Evolutionary conservation across 2,113 vertebrate species (phyloP), one percentile per base, ranked within the genome.

Genomic region (Hiodon alosoides): DNA sequence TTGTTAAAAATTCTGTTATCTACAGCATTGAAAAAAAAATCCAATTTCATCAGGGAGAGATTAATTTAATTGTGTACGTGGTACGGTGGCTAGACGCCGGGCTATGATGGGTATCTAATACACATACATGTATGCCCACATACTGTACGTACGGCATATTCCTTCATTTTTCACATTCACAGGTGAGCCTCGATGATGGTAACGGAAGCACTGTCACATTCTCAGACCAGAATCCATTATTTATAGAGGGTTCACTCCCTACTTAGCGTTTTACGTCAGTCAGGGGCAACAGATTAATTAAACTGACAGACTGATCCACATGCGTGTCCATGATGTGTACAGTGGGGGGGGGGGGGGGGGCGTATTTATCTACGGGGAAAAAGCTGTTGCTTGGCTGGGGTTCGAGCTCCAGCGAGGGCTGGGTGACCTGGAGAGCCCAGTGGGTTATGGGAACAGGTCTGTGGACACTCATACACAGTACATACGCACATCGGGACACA

Each of bases 91-190:
- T 61, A 17, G 14, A 31, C 47, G n/a, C 48, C 11, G n/a, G 53
- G 9, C 71, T n/a, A 11, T 53, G 31, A 64, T 64, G 72, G 72
- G 61, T 73, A 53, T 65, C 13, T 64, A 65, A 73, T 53, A 52
- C 72, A 73, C 54, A 73, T 72, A 72, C 71, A 72, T 72, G 71
- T 62, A 72, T 52, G 4, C 65, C 72, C 13, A 64, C 50, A 73
- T 73, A n/a, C n/a, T n/a, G n/a, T n/a, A 65, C 54, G 72, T 73
- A 73, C 72, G 65, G 72, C 10, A 73, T 73, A 73, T 65, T 51
- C 50, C 16, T 62, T 62, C 9, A 13, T 13, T 62, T 13, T n/a
- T 10, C n/a, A 51, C 46, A 60, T 72, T 53, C 46, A 7, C 2
- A n/a, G 11, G 48, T n/a, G 46, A 4, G 9, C 67, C 48, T 68